Base-by-base conservation (phyloP, 2,113 vertebrate genomes). In the Aleadryas rufinucha region DNA sequence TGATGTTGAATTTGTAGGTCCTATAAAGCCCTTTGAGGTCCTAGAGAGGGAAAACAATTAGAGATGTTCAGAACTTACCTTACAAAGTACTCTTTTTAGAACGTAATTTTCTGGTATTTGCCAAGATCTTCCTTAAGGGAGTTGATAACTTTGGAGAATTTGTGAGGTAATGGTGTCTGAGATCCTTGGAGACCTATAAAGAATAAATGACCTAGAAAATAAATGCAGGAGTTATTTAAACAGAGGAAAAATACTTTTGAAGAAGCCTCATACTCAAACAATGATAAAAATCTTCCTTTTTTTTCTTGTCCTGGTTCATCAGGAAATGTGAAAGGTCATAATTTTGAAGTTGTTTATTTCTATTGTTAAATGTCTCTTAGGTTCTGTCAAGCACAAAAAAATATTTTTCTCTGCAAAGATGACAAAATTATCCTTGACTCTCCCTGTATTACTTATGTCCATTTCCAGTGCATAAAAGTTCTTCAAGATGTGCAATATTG, bases 171-270 rank as follows among this genome's bases (percentile, higher is more conserved):
- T 91, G 42, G 63, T 79, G 49, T 96, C 54, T 80, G 42, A 84
- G 45, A 85, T 93, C 75, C 64, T 59, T 75, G 31, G 90, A 96
- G 92, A 74, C 24, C 30, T 69, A 90, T 86, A 88, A 96, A 85
- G 24, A 94, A 77, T 42, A 77, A 77, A 63, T 49, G 26, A 70
- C 22, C 41, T 56, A 37, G 3, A 84, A 39, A 89, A 72, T 60
- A 75, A 95, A 91, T 56, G 56, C 31, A 68, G 37, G 39, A 95
- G 72, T 64, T 86, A 63, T 53, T 93, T 88, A 92, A 94, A 68
- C n/a, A 20, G 52, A 83, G n/a, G 66, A 66, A 69, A 88, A 92
- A 54, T 80, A 85, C 24, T 72, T 88, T 39, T 77, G 65, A 94
- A 93, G 75, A 95, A 71, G 71, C 39, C 24, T 93, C 52, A 83